These are phyloP conservation scores for Sminthopsis crassicaudata DNA, from an alignment of 2,113 vertebrate species.

Conservation along the genomic window DNA sequence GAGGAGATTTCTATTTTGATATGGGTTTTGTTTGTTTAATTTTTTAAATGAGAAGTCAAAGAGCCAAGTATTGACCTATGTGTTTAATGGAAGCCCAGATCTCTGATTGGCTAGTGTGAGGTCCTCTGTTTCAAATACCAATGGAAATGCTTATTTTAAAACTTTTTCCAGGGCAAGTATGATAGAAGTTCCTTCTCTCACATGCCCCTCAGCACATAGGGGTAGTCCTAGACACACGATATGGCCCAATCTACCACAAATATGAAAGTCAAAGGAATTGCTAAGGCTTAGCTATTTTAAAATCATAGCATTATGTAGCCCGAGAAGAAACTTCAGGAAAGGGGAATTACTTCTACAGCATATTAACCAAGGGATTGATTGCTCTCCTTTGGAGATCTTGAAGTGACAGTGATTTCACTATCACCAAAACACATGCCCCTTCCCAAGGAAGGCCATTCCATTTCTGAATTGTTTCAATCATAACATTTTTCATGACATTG, in stretches of 20 bases:
- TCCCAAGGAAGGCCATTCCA: background rate
- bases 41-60: background rate
- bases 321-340: background rate
- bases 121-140: slow-evolving; percentile 8
- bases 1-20: background rate
- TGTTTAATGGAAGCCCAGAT: slow-evolving; percentile 12
- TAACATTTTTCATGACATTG: background rate
- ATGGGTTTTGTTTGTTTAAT: background rate
- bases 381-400: background rate
- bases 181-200: background rate
- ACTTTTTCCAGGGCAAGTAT: background rate
- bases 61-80: background rate
- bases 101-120: background rate
- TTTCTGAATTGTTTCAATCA: background rate
- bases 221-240: background rate
- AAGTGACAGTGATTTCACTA: background rate
- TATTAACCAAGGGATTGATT: background rate
- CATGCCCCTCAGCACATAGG: background rate
- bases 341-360: background rate
- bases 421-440: background rate
- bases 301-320: background rate
- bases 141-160: background rate
- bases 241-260: background rate
- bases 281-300: background rate
- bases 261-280: background rate